phyloP scores from a whole-genome alignment of 2,113 vertebrate genomes.

The Phalacrocorax brasilianus region DNA sequence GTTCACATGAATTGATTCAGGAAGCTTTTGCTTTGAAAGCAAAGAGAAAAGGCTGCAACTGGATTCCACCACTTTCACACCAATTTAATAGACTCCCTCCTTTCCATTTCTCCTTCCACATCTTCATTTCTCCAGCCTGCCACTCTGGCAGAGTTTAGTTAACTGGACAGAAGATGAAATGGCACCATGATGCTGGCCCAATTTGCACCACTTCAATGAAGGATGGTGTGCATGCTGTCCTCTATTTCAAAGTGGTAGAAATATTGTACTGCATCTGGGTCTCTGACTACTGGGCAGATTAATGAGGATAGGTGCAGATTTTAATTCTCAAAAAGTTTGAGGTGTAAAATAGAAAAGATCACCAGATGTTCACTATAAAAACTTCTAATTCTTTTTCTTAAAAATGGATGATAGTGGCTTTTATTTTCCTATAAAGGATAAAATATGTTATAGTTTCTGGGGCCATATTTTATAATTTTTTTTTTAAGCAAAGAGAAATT shows the following conservation, averaged over 20 bases:
- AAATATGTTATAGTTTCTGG: background rate
- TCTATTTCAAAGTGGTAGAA: background rate
- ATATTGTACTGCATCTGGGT: background rate
- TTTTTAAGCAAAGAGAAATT: background rate
- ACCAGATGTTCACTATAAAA: background rate
- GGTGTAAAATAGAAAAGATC: background rate
- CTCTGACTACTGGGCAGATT: background rate
- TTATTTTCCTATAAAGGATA: background rate
- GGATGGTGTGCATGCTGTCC: background rate
- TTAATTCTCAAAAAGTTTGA: background rate
- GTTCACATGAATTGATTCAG: background rate
- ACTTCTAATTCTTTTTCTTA: background rate
- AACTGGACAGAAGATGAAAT: background rate
- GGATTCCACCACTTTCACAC: background rate
- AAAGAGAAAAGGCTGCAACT: background rate
- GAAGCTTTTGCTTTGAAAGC: background rate
- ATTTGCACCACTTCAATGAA: background rate
- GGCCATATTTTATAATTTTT: background rate
- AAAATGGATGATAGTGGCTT: background rate
- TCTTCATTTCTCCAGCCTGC: background rate
- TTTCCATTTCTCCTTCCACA: background rate
- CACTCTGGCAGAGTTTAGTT: background rate
- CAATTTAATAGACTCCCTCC: background rate
- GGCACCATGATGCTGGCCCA: rapidly evolving
- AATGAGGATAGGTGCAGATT: background rate